Conservation (phyloP, 2,888 invertebrate genomes). For the Rhopalosiphum nymphaeae region DNA sequence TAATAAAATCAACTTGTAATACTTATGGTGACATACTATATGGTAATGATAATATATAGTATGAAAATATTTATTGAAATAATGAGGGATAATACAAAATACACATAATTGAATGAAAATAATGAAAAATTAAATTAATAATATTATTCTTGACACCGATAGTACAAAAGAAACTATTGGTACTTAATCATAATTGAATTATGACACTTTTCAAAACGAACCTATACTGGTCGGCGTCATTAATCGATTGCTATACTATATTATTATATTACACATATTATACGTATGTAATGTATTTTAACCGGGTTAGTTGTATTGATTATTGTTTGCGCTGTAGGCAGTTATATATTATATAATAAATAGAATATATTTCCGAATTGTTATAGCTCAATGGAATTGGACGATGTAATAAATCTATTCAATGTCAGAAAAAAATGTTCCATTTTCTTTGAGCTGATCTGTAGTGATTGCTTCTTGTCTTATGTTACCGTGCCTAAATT, state of each 20-base stretch:
- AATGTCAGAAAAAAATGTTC: background rate
- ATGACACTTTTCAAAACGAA: background rate
- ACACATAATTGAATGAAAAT: background rate
- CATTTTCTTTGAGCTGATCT: background rate
- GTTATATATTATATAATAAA: background rate
- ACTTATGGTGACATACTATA: background rate
- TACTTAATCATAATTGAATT: conserved; percentile 13
- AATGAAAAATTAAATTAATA: background rate
- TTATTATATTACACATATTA: background rate
- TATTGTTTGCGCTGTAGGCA: background rate
- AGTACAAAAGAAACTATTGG: conserved; percentile 15
- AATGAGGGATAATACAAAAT: background rate
- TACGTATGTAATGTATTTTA: background rate
- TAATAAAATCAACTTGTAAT: background rate
- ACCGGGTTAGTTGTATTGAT: background rate
- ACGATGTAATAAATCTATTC: background rate
- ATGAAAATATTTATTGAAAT: background rate
- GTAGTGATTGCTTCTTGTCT: background rate
- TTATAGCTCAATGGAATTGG: background rate
- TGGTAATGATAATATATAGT: background rate
- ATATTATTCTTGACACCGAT: background rate
- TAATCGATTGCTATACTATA: background rate
- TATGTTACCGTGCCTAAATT: background rate
- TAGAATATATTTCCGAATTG: background rate
- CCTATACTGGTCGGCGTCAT: background rate